These are phyloP conservation scores for Acrocephalus arundinaceus DNA, from an alignment of 2,113 vertebrate species.

Conservation along the genomic window DNA sequence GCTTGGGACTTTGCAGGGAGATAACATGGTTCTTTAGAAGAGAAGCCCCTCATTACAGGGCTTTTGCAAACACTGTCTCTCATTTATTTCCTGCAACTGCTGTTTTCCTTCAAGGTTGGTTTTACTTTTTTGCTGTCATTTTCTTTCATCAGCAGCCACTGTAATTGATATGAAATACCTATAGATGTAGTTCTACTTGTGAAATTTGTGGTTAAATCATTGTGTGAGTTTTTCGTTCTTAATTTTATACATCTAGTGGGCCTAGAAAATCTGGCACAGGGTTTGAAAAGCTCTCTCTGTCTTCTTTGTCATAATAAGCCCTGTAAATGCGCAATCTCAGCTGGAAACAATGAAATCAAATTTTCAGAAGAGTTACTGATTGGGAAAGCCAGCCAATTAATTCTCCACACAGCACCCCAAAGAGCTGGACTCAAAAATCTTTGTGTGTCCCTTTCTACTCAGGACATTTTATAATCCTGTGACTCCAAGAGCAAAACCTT, in stretches of 20 bases:
- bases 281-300: neutral
- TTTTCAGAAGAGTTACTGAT: neutral
- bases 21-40: neutral
- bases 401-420: neutral
- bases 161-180: slow-evolving; percentile 44
- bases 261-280: neutral
- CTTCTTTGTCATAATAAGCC: neutral
- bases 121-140: neutral
- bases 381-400: neutral
- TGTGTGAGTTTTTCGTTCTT: neutral
- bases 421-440: neutral
- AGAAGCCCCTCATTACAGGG: neutral
- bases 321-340: neutral
- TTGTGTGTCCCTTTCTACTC: neutral
- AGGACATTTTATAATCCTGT: neutral
- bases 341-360: neutral
- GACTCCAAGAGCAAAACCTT: neutral
- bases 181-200: neutral
- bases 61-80: neutral
- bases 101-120: slow-evolving; percentile 5
- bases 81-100: neutral
- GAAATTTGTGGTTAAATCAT: slow-evolving; percentile 4
- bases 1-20: slow-evolving; percentile 1
- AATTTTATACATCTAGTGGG: neutral
- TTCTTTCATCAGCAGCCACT: slow-evolving; percentile 42